Base-by-base conservation (phyloP, 2,797 vertebrate genomes). In the Muscicapa comitata region DNA sequence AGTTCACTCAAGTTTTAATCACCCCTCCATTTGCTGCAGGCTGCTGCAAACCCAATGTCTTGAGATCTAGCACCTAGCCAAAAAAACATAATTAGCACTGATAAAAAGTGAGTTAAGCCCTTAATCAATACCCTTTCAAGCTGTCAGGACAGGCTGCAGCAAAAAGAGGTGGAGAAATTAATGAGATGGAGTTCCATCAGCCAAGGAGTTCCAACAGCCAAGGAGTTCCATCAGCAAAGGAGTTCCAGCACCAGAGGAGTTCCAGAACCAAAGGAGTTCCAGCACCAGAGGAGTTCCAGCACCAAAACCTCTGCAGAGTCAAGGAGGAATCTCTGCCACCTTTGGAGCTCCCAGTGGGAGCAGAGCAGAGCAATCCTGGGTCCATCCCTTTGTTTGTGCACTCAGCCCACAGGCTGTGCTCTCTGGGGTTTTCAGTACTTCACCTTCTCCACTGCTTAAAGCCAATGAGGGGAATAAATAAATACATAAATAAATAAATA, bases 111-210 rank as follows among this genome's bases (percentile, higher is more conserved):
- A 97, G 58, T 75, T 93, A 93, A 97, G 50, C 50, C 86, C 87
- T 96, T 95, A 96, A 96, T 97, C 94, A 90, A 96, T 94, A 96
- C 4, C 55, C 50, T 95, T 95, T 90, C 83, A 88, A 95, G 85
- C 45, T 95, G 67, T 48, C 85, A 74, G 92, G 88, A 92, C 54
- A 91, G 67, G 58, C 89, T 88, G 31, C 29, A 77, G 68, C 82
- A 84, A 65, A 72, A 68, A 89, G 58, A 96, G 31, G n/a, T 80
- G 61, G 23, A 73, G 20, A 17, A 94, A 86, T 58, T 94, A 94
- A 94, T 88, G 75, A 96, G 82, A 65, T 48, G 63, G 80, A 95
- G 68, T 68, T 50, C 53, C 57, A 88, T 68, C 50, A 42, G 17
- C 17, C 9, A 18, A 42, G 40, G 40, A 42, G 40, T 9, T 43